Evolutionary conservation across 30 jellyfish, hydroid and myxozoan species (phyloP), one percentile per base, ranked within the genome.

Genomic region (Hydractinia symbiolongicarpus): DNA sequence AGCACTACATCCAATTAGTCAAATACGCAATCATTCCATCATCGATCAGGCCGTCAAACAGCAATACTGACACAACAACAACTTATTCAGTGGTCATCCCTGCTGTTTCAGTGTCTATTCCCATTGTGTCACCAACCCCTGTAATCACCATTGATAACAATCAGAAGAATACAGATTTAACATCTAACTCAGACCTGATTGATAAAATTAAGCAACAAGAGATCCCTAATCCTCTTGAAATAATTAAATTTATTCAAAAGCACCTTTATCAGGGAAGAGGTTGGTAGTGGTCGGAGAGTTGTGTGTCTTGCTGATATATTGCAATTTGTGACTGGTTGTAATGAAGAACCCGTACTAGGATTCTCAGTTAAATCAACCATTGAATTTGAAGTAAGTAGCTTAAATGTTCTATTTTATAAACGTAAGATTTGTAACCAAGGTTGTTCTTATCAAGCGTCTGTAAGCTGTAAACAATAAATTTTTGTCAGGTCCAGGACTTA

Each of bases 231-330:
- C 94, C 89, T 13, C 16, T 40, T 50, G 94, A 78, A 78, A 62
- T 76, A 5, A 4, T 84, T 7, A 51, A 80, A 5, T 84, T 19
- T 61, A 5, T 84, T 53, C 88, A 84, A 54, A 55, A 62, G 51
- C 74, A 84, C 14, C 5, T 84, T 56, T 78, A 66, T 9, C 52
- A 49, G 21, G 94, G 94, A 5, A 77, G 94, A 30, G 83, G 44
- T n/a, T 69, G 77, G n/a, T 76, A n/a, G n/a, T n/a, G 90, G 90
- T 5, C 51, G 90, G 73, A 51, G 90, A 70, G 49, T 9, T 72
- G 51, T 53, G 5, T 14, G 66, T 4, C 16, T 82, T 13, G 78
- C 67, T 14, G 79, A 82, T 78, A 72, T 82, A 16, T 40, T 81
- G 73, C 13, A 55, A 19, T 81, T 81, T 81, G 86, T 69, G 7